phyloP scores from a whole-genome alignment of 2,888 invertebrate genomes.

The Hyles lineata region DNA sequence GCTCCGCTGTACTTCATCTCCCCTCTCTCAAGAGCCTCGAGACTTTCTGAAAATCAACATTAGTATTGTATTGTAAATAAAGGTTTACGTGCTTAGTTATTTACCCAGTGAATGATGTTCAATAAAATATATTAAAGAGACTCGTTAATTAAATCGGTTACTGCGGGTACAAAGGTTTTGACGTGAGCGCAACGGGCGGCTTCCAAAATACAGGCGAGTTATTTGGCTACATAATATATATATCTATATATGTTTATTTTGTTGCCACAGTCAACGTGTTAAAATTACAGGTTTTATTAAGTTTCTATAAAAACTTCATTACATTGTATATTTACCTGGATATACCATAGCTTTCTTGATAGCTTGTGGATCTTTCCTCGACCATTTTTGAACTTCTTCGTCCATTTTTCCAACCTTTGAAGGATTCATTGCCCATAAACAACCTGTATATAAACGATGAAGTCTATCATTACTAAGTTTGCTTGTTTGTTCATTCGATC shows the following conservation, averaged over 20 bases:
- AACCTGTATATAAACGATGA: constrained; percentile 79
- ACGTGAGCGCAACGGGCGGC: too few relatives aligned
- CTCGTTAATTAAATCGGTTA: too few relatives aligned
- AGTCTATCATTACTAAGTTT: constrained; percentile 18
- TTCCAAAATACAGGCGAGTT: too few relatives aligned
- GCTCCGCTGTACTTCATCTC: constrained; percentile 93
- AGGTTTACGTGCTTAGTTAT: background rate
- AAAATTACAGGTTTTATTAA: too few relatives aligned
- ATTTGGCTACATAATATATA: too few relatives aligned
- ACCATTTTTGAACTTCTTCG: constrained; percentile 99
- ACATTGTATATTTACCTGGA: constrained; percentile 86
- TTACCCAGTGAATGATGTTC: too few relatives aligned
- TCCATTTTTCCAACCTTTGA: constrained; percentile 98
- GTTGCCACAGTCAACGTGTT: too few relatives aligned
- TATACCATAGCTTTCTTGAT: constrained; percentile 97
- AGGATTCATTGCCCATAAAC: constrained; percentile 98
- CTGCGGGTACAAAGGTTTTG: too few relatives aligned
- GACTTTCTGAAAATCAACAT: constrained; percentile 84
- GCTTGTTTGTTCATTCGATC: background rate
- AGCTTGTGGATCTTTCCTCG: constrained; percentile 96
- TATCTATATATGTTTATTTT: too few relatives aligned
- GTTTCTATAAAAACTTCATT: too few relatives aligned
- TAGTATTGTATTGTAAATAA: background rate
- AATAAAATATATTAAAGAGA: too few relatives aligned
- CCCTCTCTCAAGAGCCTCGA: constrained; percentile 93